Evolutionary conservation across 2,113 vertebrate species (phyloP).

Genomic region (Fregetta grallaria): DNA sequence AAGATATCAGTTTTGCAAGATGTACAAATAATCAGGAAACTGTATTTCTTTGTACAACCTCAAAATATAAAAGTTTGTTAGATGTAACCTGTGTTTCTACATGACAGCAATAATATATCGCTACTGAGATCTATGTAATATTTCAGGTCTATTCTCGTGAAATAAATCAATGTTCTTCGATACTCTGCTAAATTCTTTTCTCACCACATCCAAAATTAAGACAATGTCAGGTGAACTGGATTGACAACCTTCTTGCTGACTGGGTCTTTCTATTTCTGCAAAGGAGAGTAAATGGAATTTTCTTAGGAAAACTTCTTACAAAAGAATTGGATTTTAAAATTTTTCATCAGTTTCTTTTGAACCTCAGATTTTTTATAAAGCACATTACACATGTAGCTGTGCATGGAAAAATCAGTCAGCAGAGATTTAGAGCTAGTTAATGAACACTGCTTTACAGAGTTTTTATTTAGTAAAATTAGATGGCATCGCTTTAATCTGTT

Average conservation of each 20-base stretch:
- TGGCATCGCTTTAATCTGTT: not conserved
- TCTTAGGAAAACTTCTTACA: not conserved
- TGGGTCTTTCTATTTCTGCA: not conserved
- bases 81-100: not conserved
- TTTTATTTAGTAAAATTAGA: conserved; percentile 29
- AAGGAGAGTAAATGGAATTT: not conserved
- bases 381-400: not conserved
- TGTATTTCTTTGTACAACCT: not conserved
- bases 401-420: not conserved
- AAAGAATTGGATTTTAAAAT: not conserved
- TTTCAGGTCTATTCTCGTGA: not conserved
- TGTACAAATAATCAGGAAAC: not conserved
- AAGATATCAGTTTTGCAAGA: not conserved
- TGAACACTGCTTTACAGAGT: not conserved
- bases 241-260: not conserved
- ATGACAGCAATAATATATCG: not conserved
- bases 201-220: not conserved
- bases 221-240: not conserved
- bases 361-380: not conserved
- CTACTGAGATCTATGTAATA: not conserved
- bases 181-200: not conserved
- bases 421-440: not conserved
- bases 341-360: not conserved
- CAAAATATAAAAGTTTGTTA: not conserved
- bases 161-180: not conserved